phyloP scores from a whole-genome alignment of 2,797 vertebrate genomes.

The Basileuterus tristriatus region DNA sequence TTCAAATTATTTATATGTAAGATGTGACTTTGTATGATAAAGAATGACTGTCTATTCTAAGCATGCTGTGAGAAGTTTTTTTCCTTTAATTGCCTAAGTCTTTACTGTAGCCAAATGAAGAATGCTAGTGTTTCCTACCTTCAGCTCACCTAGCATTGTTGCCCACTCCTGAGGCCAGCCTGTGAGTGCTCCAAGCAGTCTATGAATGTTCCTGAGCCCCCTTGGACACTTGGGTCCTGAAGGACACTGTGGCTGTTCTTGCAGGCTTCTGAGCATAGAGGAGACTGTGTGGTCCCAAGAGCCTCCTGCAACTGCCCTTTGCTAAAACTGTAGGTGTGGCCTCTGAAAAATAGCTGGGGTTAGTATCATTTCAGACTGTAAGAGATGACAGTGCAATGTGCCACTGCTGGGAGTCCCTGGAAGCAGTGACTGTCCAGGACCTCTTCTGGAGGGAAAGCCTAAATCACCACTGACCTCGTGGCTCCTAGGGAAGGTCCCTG shows the following conservation, averaged over 20 bases:
- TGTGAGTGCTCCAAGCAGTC: background rate
- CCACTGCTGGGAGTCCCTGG: background rate
- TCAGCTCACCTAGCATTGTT: background rate
- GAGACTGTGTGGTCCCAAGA: background rate
- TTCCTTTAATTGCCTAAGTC: background rate
- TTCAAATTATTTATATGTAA: slow-evolving; percentile 59
- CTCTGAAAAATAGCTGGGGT: background rate
- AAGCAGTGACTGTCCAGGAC: background rate
- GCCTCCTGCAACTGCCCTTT: background rate
- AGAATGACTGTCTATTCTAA: slow-evolving; percentile 28
- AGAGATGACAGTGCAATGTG: background rate
- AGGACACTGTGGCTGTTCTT: background rate
- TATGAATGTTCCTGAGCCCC: background rate
- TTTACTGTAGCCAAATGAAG: background rate
- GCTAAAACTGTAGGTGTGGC: background rate
- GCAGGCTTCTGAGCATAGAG: background rate
- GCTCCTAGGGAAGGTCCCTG: background rate
- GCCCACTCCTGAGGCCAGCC: background rate
- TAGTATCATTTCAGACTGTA: background rate
- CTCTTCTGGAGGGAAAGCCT: background rate
- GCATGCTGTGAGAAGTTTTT: background rate
- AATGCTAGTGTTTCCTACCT: background rate
- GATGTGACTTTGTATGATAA: background rate
- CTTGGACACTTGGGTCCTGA: background rate
- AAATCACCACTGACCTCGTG: accelerated